Evolutionary conservation across 92 coral and sea anemone genomes (phyloP), one percentile per base, ranked within the genome.

Genomic region (Epizoanthus ramosus): DNA sequence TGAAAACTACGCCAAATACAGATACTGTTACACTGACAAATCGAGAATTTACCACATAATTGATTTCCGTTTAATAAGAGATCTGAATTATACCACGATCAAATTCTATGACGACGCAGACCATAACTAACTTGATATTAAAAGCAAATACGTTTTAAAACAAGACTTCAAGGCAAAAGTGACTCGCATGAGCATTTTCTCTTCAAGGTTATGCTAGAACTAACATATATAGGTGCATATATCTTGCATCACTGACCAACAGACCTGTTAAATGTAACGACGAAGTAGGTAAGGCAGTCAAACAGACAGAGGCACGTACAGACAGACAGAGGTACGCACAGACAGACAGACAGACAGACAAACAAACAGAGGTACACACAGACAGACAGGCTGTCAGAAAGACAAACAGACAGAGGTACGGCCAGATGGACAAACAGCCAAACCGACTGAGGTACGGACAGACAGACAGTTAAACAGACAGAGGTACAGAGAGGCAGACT

Each of bases 181-280:
- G 45, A 67, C 71, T 67, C 28, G 68, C n/a, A 10, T 47, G 15
- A 41, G 31, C 47, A 64, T 4, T 33, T 67, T 67, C 71, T 67
- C 50, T 67, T 67, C 71, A 24, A 47, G 28, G 22, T 67, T 67
- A 67, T 67, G 71, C 71, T 67, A 67, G 45, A 67, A 31, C 28
- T n/a, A n/a, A n/a, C n/a, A n/a, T n/a, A n/a, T n/a, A 33, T 31
- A 33, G 35, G 71, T 24, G 39, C 23, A 10, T 16, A 25, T 33
- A 67, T 28, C 17, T 66, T 33, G 47, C 45, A 67, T 31, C 71
- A 19, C 33, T 24, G 22, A 24, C 2, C 15, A 14, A 67, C 47
- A 63, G 5, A 28, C 15, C 10, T 9, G 17, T 4, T 33, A 15
- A 28, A n/a, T 14, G 33, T 25, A 16, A 19, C 35, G 8, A 28